phyloP scores from a whole-genome alignment of 2,797 vertebrate species.

The Gobionotothen gibberifrons region DNA sequence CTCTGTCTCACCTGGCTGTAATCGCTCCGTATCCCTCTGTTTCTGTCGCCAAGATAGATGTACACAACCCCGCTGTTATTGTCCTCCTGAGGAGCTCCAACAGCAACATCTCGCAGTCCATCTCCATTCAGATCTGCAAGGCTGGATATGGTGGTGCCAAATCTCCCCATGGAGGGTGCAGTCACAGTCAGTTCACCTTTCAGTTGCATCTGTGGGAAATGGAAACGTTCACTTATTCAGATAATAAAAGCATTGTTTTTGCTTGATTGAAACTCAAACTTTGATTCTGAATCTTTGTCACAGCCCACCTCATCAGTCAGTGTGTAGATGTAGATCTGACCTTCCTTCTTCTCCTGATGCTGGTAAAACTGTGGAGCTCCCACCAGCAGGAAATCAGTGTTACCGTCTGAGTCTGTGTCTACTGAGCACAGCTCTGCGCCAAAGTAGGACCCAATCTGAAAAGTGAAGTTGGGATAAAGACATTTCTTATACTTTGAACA shows the following conservation, averaged over 20 bases:
- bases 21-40: conserved; percentile 62
- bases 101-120: conserved; percentile 83
- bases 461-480: not conserved
- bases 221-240: not conserved
- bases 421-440: conserved; percentile 85
- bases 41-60: conserved; percentile 84
- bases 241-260: not conserved
- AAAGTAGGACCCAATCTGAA: conserved; percentile 90
- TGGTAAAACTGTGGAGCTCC: conserved; percentile 85
- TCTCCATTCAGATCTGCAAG: conserved; percentile 89
- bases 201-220: conserved; percentile 65
- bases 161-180: conserved; percentile 75
- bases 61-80: conserved; percentile 85
- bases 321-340: conserved; percentile 82
- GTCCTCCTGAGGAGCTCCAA: conserved; percentile 89
- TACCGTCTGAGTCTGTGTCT: conserved; percentile 81
- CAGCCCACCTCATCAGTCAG: conserved; percentile 72
- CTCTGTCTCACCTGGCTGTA: conserved; percentile 83
- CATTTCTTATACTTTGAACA: not conserved
- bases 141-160: conserved; percentile 84
- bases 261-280: not conserved
- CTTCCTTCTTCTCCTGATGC: conserved; percentile 78
- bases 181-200: conserved; percentile 45
- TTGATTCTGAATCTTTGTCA: not conserved
- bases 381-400: conserved; percentile 87